Base-by-base conservation (phyloP, 2,888 invertebrate species). In the Phania funesta region DNA sequence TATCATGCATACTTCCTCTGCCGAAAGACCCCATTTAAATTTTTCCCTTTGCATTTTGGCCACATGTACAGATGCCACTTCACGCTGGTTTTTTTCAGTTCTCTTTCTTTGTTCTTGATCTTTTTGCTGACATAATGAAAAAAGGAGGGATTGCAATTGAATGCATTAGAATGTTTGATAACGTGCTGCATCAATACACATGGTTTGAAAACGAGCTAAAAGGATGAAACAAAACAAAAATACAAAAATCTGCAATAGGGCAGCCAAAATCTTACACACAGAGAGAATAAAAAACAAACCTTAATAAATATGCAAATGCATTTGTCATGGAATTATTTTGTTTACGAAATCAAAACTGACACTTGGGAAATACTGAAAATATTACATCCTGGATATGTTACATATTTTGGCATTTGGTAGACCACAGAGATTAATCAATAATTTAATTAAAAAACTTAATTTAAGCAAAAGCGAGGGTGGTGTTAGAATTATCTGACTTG, bases 101-200 rank as follows among this genome's bases (percentile, higher is more conserved):
- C 29, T 35, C 26, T 38, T 48, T 22, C 9, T 60, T 71, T 70
- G 35, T 29, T 62, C 41, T 62, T 41, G 26, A 50, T 52, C 22
- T 22, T 60, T 74, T 60, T 60, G 32, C 67, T 60, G 32, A 22
- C 41, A n/a, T 62, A 44, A 44, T 50, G 29, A 52, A 67, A 67
- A 54, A 60, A 24, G 1, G 2, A 46, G 32, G 62, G 68, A 77
- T 73, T 76, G 73, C 50, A 54, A 81, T 73, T 71, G 67, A 81
- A 77, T 77, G 81, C 71, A 73, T 77, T 73, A 77, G 68, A 77
- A 81, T 71, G 56, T 38, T 65, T 71, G 60, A 71, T 60, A 67
- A 62, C 24, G 44, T 70, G 22, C 50, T 41, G 64, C 32, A 60
- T 46, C 70, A 58, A 60, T 62, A 74, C 50, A 22, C 56, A 41